These are phyloP conservation scores for Onychomys torridus DNA, from an alignment of 2,797 vertebrate species.

Conservation along the genomic window DNA sequence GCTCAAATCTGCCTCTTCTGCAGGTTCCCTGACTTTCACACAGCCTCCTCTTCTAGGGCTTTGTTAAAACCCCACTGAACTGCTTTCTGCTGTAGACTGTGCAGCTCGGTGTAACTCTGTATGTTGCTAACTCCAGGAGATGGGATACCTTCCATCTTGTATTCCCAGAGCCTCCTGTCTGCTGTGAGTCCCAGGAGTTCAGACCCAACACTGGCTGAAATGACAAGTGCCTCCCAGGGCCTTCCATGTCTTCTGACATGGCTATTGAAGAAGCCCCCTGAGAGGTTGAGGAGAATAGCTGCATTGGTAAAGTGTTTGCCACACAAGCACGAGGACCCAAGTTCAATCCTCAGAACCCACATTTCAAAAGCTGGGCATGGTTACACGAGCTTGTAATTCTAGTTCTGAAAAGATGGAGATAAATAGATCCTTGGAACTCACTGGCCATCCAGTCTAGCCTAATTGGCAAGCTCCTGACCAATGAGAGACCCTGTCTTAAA, in stretches of 20 bases:
- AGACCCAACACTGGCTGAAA: not conserved
- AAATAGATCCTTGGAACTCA: not conserved
- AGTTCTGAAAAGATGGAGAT: not conserved
- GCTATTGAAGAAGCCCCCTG: not conserved
- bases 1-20: not conserved
- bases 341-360: not conserved
- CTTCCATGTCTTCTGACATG: not conserved
- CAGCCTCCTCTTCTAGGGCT: not conserved
- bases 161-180: not conserved
- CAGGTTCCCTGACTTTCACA: not conserved
- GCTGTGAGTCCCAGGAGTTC: accelerated
- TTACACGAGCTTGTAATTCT: not conserved
- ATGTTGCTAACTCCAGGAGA: not conserved
- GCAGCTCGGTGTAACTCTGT: accelerated
- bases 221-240: not conserved
- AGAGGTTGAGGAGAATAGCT: not conserved
- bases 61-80: not conserved
- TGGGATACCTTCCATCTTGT: accelerated
- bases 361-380: not conserved
- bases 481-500: not conserved
- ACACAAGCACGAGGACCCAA: not conserved
- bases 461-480: not conserved
- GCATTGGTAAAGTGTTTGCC: not conserved
- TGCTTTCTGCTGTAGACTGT: not conserved
- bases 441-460: not conserved